Conservation (phyloP, 2,888 invertebrate genomes). For the Neoscelio sp. region DNA sequence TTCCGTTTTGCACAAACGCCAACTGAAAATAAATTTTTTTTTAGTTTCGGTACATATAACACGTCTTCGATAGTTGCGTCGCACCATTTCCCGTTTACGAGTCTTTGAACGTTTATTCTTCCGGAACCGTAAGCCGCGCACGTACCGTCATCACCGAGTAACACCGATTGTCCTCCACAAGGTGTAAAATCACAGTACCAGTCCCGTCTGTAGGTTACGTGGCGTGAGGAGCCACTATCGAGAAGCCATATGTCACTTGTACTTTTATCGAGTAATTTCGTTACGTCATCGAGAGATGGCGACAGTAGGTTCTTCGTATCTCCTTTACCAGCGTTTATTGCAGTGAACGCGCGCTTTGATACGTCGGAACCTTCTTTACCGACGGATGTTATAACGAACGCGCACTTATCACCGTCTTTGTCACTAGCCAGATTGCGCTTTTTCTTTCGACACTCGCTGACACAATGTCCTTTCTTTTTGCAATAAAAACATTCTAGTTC, state of each 20-base stretch:
- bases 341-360: not conserved
- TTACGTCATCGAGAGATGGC: not conserved
- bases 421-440: not conserved
- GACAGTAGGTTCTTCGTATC: not conserved
- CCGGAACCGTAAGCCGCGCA: slow-evolving; percentile 7
- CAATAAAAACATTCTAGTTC: slow-evolving; percentile 28
- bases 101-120: slow-evolving; percentile 16
- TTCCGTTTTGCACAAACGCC: slow-evolving; percentile 21
- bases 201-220: slow-evolving; percentile 29
- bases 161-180: slow-evolving; percentile 19
- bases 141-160: slow-evolving; percentile 57
- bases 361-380: not conserved
- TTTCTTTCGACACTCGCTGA: slow-evolving; percentile 36
- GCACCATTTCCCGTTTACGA: slow-evolving; percentile 14
- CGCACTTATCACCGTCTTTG: slow-evolving; percentile 12
- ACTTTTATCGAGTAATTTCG: not conserved
- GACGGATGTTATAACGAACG: slow-evolving; percentile 7
- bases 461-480: slow-evolving; percentile 38
- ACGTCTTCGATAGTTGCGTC: slow-evolving; percentile 20
- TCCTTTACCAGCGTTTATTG: too few relatives aligned
- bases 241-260: slow-evolving; percentile 12
- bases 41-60: slow-evolving; percentile 27
- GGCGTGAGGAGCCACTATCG: too few relatives aligned
- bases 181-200: slow-evolving; percentile 61
- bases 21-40: slow-evolving; percentile 43